Conservation (phyloP, 2,888 invertebrate genomes). For the Norana najaformis region DNA sequence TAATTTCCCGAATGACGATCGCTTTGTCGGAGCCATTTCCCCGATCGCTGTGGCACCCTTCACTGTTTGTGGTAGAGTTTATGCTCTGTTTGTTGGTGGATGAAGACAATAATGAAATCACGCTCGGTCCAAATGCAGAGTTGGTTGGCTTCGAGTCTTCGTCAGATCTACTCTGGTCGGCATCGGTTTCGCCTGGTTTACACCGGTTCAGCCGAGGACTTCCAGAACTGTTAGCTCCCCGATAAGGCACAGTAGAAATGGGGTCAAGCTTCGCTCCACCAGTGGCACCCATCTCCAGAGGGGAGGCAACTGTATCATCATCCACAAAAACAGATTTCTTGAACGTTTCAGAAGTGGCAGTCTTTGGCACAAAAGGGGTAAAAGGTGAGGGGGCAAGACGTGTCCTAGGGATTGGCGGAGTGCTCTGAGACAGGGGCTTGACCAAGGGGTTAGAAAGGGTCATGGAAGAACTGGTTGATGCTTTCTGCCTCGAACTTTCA, state of each 20-base stretch:
- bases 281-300: not conserved
- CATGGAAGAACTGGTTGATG: not conserved
- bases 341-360: slow-evolving; percentile 19
- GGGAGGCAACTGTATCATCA: not conserved
- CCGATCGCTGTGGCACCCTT: slow-evolving; percentile 44
- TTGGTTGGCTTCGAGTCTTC: not conserved
- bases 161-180: slow-evolving; percentile 3
- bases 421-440: not conserved
- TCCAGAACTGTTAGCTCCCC: slow-evolving; percentile 1
- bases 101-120: not conserved
- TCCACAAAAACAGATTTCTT: not conserved
- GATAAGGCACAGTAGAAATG: slow-evolving; percentile 21
- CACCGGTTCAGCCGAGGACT: slow-evolving; percentile 3
- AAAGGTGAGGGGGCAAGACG: not conserved
- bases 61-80: slow-evolving; percentile 33
- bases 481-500: not conserved
- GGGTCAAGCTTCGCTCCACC: slow-evolving; percentile 8
- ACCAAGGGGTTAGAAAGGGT: not conserved
- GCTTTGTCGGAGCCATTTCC: slow-evolving; percentile 36
- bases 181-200: not conserved
- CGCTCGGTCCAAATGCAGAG: not conserved
- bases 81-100: slow-evolving; percentile 18
- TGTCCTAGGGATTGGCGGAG: not conserved
- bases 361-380: slow-evolving; percentile 14
- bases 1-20: slow-evolving; percentile 33